Percentiles rank a stretch among this genome's conserved stretches.
phyloP scores from a whole-genome alignment of 2,888 invertebrate genomes.

The Ophonus ardosiacus region DNA sequence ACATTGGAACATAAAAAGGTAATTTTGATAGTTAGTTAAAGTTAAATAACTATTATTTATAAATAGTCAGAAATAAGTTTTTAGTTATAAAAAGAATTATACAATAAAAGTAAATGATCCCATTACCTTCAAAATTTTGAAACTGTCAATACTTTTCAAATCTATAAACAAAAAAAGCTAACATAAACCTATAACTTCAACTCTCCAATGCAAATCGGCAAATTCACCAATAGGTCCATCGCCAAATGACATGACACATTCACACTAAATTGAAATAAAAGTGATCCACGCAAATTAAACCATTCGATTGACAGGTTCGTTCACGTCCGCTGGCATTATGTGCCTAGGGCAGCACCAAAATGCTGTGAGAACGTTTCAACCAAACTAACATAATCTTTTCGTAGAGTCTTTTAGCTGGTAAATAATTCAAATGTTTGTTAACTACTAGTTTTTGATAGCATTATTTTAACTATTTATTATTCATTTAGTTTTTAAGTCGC shows the following conservation, averaged over 20 bases:
- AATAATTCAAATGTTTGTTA: slow-evolving; percentile 27
- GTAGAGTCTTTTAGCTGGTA: not conserved
- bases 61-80: no score
- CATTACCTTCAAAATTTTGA: not conserved
- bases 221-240: slow-evolving; percentile 6
- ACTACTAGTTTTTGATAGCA: not conserved
- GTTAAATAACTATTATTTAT: not conserved
- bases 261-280: slow-evolving; percentile 47
- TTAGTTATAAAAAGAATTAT: not conserved
- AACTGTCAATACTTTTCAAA: not conserved
- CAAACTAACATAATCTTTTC: slow-evolving; percentile 20
- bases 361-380: not conserved
- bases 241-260: slow-evolving; percentile 34
- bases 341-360: not conserved
- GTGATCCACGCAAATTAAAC: slow-evolving; percentile 44
- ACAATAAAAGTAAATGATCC: not conserved
- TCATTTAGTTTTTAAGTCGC: slow-evolving; percentile 32
- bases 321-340: not conserved
- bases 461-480: slow-evolving; percentile 28
- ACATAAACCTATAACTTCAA: slow-evolving; percentile 23
- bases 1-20: no score
- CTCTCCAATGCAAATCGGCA: slow-evolving; percentile 5
- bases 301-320: slow-evolving; percentile 34
- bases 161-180: not conserved
- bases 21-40: no score